phyloP scores from a whole-genome alignment of 1,140 invertebrate genomes.

The Zaprionus capensis region DNA sequence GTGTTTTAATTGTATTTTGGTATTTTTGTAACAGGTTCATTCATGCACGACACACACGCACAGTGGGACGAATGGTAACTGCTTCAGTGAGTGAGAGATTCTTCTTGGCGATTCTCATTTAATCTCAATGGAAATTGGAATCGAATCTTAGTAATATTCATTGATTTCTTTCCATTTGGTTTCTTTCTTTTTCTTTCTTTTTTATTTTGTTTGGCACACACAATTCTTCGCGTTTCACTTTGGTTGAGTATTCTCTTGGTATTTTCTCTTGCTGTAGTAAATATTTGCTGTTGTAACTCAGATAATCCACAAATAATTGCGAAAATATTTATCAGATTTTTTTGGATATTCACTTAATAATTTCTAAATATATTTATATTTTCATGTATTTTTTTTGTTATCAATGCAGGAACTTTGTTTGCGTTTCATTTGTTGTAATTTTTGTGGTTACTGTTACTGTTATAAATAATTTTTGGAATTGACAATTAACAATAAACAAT shows the following conservation, averaged over 20 bases:
- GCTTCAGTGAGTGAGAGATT: neutral
- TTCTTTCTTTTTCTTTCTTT: neutral
- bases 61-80: neutral
- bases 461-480: constrained; percentile 42
- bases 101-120: neutral
- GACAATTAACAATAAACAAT: constrained; percentile 26
- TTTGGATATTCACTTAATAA: constrained; percentile 29
- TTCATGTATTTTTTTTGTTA: constrained; percentile 33
- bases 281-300: neutral
- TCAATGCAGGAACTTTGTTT: constrained; percentile 72
- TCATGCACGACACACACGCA: neutral
- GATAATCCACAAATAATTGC: constrained; percentile 32
- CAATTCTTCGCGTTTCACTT: constrained; percentile 27
- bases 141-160: neutral
- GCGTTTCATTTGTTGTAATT: constrained; percentile 45
- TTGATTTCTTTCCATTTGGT: constrained; percentile 3
- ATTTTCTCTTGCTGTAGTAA: constrained; percentile 10
- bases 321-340: too few species aligned
- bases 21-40: constrained; percentile 7
- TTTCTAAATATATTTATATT: constrained; percentile 36
- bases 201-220: constrained; percentile 30
- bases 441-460: constrained; percentile 36
- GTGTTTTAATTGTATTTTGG: constrained; percentile 25
- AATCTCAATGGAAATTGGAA: neutral
- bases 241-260: constrained; percentile 38